Evolutionary conservation across 2,113 vertebrate genomes (phyloP), one percentile per base, ranked within the genome.

Genomic region (Pygathrix nemaeus): DNA sequence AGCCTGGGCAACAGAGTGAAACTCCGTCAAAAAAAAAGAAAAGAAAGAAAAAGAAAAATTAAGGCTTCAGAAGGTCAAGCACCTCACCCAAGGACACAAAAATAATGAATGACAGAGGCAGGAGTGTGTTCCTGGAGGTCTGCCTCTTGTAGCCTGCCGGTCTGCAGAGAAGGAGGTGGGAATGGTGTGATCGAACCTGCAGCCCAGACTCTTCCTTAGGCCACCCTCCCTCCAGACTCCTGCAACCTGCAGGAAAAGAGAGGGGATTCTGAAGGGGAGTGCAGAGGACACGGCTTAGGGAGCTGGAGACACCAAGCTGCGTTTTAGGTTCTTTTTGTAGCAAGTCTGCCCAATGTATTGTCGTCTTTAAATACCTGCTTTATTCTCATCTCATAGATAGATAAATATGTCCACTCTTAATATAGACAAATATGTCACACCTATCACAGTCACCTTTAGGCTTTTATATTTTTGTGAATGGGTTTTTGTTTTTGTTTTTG

Each of bases 1-100:
- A 30, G 61, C 12, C 61, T 64, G 27, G 12, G 61, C 27, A 5
- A 64, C 2, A 64, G 30, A 12, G 27, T 64, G 61, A 64, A 64
- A 30, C 61, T 64, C 59, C 1, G 0, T 64, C 2, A 13, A 6
- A 64, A 64, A 7, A 55, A 5, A 61, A 27, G 27, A 27, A 4
- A 5, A 61, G 3, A 27, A 8, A 61, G 61, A 14, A 30, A 64
- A 17, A 45, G 79, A 43, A 68, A 87, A 73, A 40, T 6, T 18
- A 12, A 82, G 75, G 52, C 80, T 79, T 93, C 78, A 18, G 35
- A 48, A 80, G 32, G 57, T 59, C 86, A 72, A 18, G 43, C 17
- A 0, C 17, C 13, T 83, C n/a, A 7, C 14, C 48, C 76, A 80
- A 40, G 57, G 61, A 48, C 76, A 43, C 86, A 84, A 45, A 52